Base-by-base conservation (phyloP, 2,888 invertebrate genomes). In the Dromius quadrimaculatus region DNA sequence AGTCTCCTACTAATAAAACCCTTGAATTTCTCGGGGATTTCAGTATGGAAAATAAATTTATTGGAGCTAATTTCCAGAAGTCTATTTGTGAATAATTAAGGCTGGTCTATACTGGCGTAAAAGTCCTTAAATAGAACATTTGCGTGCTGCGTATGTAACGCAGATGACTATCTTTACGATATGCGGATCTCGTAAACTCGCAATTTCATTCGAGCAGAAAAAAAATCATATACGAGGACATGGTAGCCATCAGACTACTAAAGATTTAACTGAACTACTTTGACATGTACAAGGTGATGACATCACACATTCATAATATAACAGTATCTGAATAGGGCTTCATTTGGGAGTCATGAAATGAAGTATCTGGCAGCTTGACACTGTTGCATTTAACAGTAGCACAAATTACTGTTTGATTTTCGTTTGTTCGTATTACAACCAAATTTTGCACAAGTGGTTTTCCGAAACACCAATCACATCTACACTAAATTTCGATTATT, bases 141-240 rank as follows among this genome's bases (percentile, higher is more conserved):
- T 64, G 64, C 64, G 64, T 64, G 64, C 32, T 32, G 47, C 32
- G 59, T 36, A 20, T 28, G 22, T 41, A 23, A 61, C 38, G 34
- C 61, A 61, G 61, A 61, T 61, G 61, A 11, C 36, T 6, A 61
- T 61, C 47, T 64, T 64, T 64, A 64, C 47, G 64, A 64, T 45
- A 64, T 34, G 28, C 45, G 64, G 32, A 64, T 17, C 64, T 64
- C 64, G 64, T 64, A 64, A 64, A 64, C 19, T 38, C 11, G 36
- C 11, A 61, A 61, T 38, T 64, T 64, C 47, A 64, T 64, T 13
- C 28, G 2, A 32, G 32, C 47, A 59, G 36, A 59, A 59, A 34
- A 59, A 59, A 59, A 59, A 36, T 59, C 36, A 59, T 59, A 59
- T 59, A 59, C 59, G 59, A 20, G 59, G 34, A 34, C 36, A 32